A percentile compares a stretch with the other conserved stretches of the same genome.
Conservation (phyloP, 2,888 invertebrate species). For the Chaetogeoica ovagalla region DNA sequence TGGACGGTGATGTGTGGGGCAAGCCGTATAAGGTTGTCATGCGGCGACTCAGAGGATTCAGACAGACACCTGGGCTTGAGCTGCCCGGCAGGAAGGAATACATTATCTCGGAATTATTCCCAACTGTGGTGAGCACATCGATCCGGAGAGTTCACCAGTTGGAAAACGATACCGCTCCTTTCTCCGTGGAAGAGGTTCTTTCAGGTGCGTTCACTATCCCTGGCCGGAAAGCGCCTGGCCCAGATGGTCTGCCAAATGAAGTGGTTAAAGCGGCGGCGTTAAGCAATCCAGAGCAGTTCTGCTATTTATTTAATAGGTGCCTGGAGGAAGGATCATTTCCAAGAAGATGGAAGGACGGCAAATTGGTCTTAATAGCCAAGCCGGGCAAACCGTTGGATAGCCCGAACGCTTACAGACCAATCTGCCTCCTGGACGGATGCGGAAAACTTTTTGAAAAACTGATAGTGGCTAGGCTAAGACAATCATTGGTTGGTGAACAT, state of each 20-base stretch:
- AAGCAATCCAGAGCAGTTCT: too few relatives aligned
- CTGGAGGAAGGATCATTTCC: neutral
- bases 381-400: neutral
- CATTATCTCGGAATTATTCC: too few relatives aligned
- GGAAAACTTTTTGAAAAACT: neutral
- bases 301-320: neutral
- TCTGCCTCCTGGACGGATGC: neutral
- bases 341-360: neutral
- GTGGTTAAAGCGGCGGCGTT: neutral
- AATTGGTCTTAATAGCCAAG: neutral
- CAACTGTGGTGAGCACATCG: too few relatives aligned
- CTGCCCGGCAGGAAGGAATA: too few relatives aligned
- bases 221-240: neutral
- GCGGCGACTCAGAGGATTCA: too few relatives aligned
- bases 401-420: neutral
- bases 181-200: too few relatives aligned
- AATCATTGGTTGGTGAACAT: accelerated
- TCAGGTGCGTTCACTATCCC: too few relatives aligned
- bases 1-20: too few relatives aligned
- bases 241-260: neutral
- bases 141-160: too few relatives aligned
- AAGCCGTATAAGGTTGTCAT: too few relatives aligned
- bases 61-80: too few relatives aligned
- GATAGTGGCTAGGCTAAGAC: neutral
- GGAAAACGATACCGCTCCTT: too few relatives aligned